A percentile compares a stretch with the other conserved stretches of the same genome.
Evolutionary conservation across 2,797 vertebrate species (phyloP).

Genomic region (Oophaga sylvatica): DNA sequence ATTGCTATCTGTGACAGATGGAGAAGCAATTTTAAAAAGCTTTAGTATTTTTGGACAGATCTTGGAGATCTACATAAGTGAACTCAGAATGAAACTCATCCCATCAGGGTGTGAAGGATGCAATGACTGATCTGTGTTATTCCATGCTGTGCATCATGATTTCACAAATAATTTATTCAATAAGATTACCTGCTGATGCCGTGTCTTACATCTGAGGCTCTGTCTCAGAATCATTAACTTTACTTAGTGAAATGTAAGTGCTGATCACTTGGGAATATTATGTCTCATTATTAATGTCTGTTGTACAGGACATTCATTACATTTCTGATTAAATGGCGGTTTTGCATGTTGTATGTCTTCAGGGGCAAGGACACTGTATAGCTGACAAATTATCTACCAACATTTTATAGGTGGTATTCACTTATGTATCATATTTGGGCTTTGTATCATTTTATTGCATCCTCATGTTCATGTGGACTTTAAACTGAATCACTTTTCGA

Average conservation of each 20-base stretch:
- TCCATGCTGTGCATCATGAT: background rate
- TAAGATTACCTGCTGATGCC: slow-evolving; percentile 8
- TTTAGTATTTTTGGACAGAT: slow-evolving; percentile 23
- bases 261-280: background rate
- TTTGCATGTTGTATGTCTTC: background rate
- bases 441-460: background rate
- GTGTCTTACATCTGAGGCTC: background rate
- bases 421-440: background rate
- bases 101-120: slow-evolving; percentile 16
- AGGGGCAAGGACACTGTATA: background rate
- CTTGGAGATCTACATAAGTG: slow-evolving; percentile 26
- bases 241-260: slow-evolving; percentile 12
- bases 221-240: slow-evolving; percentile 21
- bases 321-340: background rate
- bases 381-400: background rate
- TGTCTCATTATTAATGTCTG: background rate
- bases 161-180: slow-evolving; percentile 27
- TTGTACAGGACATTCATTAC: slow-evolving; percentile 3
- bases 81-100: slow-evolving; percentile 9
- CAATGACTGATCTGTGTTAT: background rate
- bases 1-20: background rate
- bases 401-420: background rate
- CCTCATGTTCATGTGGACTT: background rate
- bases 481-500: background rate
- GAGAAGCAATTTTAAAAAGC: slow-evolving; percentile 5